phyloP scores from a whole-genome alignment of 2,113 vertebrate genomes.

The Lucifuga dentata region DNA sequence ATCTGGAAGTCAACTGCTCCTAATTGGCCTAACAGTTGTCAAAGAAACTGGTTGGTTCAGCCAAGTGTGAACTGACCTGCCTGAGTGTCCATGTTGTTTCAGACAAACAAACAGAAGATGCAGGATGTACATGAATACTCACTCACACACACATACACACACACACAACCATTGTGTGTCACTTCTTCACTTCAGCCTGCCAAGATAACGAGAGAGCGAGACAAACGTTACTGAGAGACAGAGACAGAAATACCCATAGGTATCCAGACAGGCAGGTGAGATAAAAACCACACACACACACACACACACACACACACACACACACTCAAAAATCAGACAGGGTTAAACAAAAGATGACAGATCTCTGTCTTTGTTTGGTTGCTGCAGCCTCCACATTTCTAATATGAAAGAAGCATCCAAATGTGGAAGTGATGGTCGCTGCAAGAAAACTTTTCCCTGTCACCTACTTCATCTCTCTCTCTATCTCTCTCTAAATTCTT shows the following conservation, averaged over 20 bases:
- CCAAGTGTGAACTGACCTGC: slow-evolving; percentile 43
- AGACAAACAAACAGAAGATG: slow-evolving; percentile 40
- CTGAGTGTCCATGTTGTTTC: slow-evolving; percentile 40
- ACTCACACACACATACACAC: slow-evolving; percentile 12
- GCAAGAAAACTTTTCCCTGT: slow-evolving; percentile 9
- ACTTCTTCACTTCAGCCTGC: slow-evolving; percentile 24
- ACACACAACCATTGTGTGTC: slow-evolving; percentile 16
- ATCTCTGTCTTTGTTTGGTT: slow-evolving; percentile 41
- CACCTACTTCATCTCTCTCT: slow-evolving; percentile 1
- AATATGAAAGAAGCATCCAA: slow-evolving; percentile 34
- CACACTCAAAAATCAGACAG: background rate
- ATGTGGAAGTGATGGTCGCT: slow-evolving; percentile 33
- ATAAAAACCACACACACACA: slow-evolving; percentile 25
- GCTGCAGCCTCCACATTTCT: slow-evolving; percentile 61
- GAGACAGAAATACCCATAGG: slow-evolving; percentile 48
- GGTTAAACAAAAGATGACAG: slow-evolving; percentile 37
- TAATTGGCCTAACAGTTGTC: slow-evolving; percentile 69
- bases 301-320: slow-evolving; percentile 22
- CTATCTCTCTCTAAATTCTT: slow-evolving; percentile 1
- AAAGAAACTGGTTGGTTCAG: slow-evolving; percentile 59
- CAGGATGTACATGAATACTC: background rate
- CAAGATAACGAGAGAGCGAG: slow-evolving; percentile 44
- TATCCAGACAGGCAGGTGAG: slow-evolving; percentile 30
- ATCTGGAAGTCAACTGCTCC: slow-evolving; percentile 65
- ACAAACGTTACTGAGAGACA: slow-evolving; percentile 42